These are phyloP conservation scores for Grapholita molesta DNA, from an alignment of 1,140 invertebrate species.

Conservation along the genomic window DNA sequence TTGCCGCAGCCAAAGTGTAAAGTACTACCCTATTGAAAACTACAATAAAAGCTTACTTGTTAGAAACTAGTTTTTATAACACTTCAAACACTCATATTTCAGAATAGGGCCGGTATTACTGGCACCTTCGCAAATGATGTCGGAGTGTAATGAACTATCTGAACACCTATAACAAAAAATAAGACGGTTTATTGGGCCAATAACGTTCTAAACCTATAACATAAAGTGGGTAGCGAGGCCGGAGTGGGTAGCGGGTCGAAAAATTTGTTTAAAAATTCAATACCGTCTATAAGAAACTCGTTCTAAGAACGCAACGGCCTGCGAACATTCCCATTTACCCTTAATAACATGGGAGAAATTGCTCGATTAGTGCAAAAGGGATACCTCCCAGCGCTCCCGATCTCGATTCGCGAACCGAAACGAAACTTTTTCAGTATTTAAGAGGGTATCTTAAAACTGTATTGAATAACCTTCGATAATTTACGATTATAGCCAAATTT, in stretches of 20 bases:
- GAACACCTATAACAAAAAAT: background rate
- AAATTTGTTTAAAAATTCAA: slow-evolving; percentile 56
- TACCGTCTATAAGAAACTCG: slow-evolving; percentile 62
- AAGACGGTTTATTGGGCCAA: slow-evolving; percentile 48
- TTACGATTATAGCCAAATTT: background rate
- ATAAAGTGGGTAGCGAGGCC: slow-evolving; percentile 51
- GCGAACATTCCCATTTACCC: slow-evolving; percentile 67
- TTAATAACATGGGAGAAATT: slow-evolving; percentile 73
- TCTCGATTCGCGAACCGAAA: slow-evolving; percentile 42
- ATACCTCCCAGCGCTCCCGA: slow-evolving; percentile 44
- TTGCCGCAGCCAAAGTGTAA: too few relatives aligned
- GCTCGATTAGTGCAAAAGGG: slow-evolving; percentile 68
- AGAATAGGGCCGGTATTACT: too few relatives aligned
- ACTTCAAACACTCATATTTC: too few relatives aligned
- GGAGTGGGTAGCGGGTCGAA: slow-evolving; percentile 54
- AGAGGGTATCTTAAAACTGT: slow-evolving; percentile 16
- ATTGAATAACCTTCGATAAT: slow-evolving; percentile 5
- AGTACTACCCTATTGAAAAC: too few relatives aligned
- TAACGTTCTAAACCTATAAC: slow-evolving; percentile 61
- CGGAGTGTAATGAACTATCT: background rate
- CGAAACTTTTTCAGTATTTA: slow-evolving; percentile 25
- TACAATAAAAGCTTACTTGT: too few relatives aligned
- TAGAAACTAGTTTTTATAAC: too few relatives aligned
- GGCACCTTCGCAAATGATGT: too few relatives aligned
- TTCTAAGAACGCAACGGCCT: slow-evolving; percentile 66